phyloP scores from a whole-genome alignment of 2,797 vertebrate species.

The Clangula hyemalis region DNA sequence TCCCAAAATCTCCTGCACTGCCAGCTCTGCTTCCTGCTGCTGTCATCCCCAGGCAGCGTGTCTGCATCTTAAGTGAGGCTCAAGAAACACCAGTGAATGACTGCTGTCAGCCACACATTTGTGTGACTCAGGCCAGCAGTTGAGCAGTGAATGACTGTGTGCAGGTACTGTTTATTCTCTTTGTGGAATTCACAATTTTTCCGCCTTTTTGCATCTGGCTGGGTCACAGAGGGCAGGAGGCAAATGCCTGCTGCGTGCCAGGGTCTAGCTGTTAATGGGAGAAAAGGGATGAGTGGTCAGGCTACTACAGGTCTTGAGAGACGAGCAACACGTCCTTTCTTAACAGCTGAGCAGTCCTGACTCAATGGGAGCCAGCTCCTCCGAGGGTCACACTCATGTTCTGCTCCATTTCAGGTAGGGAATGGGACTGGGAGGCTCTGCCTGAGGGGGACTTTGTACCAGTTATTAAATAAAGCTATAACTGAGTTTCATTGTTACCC shows the following conservation, averaged over 20 bases:
- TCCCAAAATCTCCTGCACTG: not conserved
- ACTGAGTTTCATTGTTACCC: constrained; percentile 75
- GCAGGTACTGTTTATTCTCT: not conserved
- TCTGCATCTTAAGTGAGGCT: not conserved
- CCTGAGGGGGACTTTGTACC: constrained; percentile 75
- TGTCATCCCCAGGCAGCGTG: not conserved
- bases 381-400: constrained; percentile 9
- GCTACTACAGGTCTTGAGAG: not conserved
- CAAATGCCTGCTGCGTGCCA: not conserved
- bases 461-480: constrained; percentile 80
- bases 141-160: not conserved
- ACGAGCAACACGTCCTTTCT: not conserved
- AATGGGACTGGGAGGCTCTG: constrained; percentile 66
- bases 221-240: not conserved
- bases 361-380: constrained; percentile 43
- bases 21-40: not conserved
- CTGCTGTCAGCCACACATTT: fast-evolving
- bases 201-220: not conserved
- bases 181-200: not conserved
- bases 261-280: constrained; percentile 13
- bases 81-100: not conserved
- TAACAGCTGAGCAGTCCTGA: constrained; percentile 15
- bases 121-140: not conserved
- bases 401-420: constrained; percentile 67
- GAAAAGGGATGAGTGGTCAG: constrained; percentile 44